These are phyloP conservation scores for Rhagophthalmus giganteus DNA, from an alignment of 2,888 invertebrate species.

Conservation along the genomic window DNA sequence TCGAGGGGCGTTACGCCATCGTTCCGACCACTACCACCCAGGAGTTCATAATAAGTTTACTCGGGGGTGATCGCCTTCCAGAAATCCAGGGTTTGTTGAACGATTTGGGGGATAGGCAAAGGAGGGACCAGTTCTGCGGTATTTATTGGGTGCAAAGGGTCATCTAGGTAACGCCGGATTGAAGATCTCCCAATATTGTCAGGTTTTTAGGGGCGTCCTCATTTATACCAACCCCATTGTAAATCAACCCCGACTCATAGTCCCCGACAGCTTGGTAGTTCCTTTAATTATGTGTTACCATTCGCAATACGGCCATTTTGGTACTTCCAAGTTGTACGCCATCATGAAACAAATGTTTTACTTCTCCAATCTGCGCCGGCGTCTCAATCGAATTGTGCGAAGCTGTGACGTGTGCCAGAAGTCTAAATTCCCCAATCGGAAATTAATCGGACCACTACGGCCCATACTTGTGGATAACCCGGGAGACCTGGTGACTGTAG, in stretches of 20 bases:
- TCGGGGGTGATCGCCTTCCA: background rate
- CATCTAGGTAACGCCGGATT: too few relatives aligned
- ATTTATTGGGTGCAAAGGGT: too few relatives aligned
- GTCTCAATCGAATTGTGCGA: background rate
- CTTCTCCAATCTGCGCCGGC: constrained; percentile 3
- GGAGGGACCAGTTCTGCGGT: too few relatives aligned
- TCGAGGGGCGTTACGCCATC: background rate
- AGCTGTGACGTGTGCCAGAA: constrained; percentile 31
- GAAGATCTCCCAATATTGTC: too few relatives aligned
- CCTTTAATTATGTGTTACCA: background rate
- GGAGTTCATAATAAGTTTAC: background rate
- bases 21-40: too few relatives aligned
- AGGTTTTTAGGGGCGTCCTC: background rate
- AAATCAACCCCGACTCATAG: background rate
- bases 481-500: constrained; percentile 32
- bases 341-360: constrained; percentile 10
- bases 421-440: constrained; percentile 6
- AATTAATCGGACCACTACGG: background rate
- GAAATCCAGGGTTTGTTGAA: background rate
- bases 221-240: background rate
- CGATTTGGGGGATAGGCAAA: too few relatives aligned
- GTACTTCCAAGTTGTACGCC: constrained; percentile 3
- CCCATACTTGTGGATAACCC: constrained; percentile 16
- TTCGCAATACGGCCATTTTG: constrained; percentile 16
- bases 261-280: background rate